phyloP scores from a whole-genome alignment of 1,140 invertebrate species.

The Lucilia cuprina region DNA sequence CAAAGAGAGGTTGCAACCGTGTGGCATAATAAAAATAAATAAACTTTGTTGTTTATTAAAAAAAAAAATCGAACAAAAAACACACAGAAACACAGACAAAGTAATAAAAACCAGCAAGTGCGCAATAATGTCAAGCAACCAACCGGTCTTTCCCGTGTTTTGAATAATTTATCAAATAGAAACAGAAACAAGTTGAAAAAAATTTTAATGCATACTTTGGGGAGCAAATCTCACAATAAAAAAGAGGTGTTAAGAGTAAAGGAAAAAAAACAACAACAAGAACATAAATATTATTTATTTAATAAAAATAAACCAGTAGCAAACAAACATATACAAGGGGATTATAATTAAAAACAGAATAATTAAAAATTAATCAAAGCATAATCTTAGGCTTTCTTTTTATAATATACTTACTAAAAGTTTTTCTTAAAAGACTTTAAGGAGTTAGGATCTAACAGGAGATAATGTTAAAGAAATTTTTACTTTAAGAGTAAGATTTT shows the following conservation, averaged over 20 bases:
- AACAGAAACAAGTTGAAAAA: not conserved
- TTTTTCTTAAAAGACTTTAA: not conserved
- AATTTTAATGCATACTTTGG: not conserved
- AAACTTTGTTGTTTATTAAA: too few species aligned
- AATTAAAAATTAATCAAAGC: not conserved
- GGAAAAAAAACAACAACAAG: not conserved
- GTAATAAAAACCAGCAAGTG: not conserved
- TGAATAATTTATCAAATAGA: not conserved
- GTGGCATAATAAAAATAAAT: too few species aligned
- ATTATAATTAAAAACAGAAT: not conserved
- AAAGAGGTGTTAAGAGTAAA: not conserved
- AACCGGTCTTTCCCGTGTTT: not conserved
- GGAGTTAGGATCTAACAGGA: too few species aligned
- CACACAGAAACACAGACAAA: not conserved
- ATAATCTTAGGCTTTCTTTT: too few species aligned
- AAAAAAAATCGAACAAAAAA: not conserved
- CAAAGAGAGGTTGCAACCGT: too few species aligned
- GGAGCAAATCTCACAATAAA: not conserved
- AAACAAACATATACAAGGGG: not conserved
- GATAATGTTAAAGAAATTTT: not conserved
- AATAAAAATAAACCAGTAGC: not conserved
- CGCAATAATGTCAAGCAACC: not conserved
- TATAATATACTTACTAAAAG: not conserved
- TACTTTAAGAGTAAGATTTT: too few species aligned
- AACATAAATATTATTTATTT: not conserved